These are phyloP conservation scores for Sesia apiformis DNA, from an alignment of 2,888 invertebrate species.

Conservation along the genomic window DNA sequence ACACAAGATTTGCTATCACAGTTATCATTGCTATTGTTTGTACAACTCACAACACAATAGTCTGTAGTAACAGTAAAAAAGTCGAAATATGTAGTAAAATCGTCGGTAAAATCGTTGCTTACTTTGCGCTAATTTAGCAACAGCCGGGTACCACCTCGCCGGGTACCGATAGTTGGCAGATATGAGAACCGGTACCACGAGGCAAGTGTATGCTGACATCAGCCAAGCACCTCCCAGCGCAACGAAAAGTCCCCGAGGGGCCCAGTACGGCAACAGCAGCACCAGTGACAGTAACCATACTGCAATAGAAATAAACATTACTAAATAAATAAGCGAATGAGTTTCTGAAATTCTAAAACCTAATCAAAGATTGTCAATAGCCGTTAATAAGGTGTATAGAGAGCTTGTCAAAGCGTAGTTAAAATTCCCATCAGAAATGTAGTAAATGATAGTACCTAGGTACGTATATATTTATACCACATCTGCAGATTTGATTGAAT, in stretches of 20 bases:
- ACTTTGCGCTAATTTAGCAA: conserved; percentile 74
- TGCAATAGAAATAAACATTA: conserved; percentile 38
- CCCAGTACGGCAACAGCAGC: conserved; percentile 78
- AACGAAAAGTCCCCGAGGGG: conserved; percentile 75
- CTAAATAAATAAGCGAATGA: not conserved
- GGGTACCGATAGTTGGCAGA: conserved; percentile 82
- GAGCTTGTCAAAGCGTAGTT: too few relatives aligned
- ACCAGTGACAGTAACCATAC: conserved; percentile 80
- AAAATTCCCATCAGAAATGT: too few relatives aligned
- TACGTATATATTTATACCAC: too few relatives aligned
- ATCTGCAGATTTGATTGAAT: too few relatives aligned
- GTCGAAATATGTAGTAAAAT: not conserved
- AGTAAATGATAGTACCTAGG: too few relatives aligned
- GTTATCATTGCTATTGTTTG: too few relatives aligned
- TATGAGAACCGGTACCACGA: conserved; percentile 79
- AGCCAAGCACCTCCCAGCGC: conserved; percentile 76
- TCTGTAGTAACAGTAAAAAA: too few relatives aligned
- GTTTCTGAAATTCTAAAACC: too few relatives aligned
- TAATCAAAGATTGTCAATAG: too few relatives aligned
- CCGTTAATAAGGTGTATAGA: too few relatives aligned
- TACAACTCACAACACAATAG: too few relatives aligned
- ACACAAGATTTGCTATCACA: too few relatives aligned
- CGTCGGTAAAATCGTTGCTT: conserved; percentile 7
- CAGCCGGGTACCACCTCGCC: conserved; percentile 75
- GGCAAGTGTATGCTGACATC: conserved; percentile 78